Base-by-base conservation (phyloP, 92 coral and sea anemone genomes). In the Siderastrea radians region DNA sequence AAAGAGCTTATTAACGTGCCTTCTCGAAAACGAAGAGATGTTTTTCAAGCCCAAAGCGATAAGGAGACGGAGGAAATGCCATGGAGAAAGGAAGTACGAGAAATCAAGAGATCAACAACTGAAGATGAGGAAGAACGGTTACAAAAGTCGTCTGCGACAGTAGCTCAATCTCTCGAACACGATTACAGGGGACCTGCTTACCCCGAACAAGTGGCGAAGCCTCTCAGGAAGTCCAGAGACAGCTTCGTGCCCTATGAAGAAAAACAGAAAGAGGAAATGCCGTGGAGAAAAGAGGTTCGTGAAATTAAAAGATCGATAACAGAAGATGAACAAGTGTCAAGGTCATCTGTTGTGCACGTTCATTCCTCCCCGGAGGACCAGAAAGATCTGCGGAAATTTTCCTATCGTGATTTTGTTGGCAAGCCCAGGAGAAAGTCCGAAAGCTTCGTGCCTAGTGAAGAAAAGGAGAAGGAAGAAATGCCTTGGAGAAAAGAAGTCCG, bases 361-460 rank as follows among this genome's bases (percentile, higher is more conserved):
- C 74, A 61, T 61, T 72, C 80, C 15, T 73, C 81, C 1, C 74
- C 43, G 6, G 87, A 77, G 7, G 76, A 66, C 72, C 19, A 49
- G 44, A 75, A 55, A 65, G 91, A 87, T 52, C 77, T 69, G 19
- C 76, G 84, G 44, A 86, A 77, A 47, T 66, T 91, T 73, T 87
- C 94, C 4, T 91, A 91, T 60, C 85, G 84, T 15, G 94, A 91
- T 73, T 91, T 91, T 73, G 82, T 87, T 19, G 83, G 57, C 14
- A 85, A 73, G 15, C 89, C 89, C 15, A 59, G 76, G 61, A 68
- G 53, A 45, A 76, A 78, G 47, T 85, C 82, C 7, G 81, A 73
- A 0, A 57, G 63, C 43, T 84, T 84, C 74, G 47, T 84, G 13
- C 5, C 87, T 5, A 73, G 17, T 12, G 87, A 74, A 5, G 52